Percentiles rank a stretch among this genome's conserved stretches.
These are phyloP conservation scores for Acanthisitta chloris DNA, from an alignment of 2,113 vertebrate genomes.

Conservation along the genomic window DNA sequence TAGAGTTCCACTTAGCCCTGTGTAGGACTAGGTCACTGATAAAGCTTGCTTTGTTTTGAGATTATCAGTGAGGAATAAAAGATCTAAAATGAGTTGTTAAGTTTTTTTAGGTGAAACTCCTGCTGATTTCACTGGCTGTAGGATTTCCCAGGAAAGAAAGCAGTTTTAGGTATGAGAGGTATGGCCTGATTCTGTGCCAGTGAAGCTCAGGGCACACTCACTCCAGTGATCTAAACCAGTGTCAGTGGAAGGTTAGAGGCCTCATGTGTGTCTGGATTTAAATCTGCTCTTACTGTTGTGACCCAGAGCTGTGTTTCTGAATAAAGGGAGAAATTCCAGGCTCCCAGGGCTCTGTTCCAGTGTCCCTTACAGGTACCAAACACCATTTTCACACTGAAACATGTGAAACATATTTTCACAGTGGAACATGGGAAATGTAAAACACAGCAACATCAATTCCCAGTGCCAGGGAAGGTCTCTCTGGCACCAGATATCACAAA, in stretches of 20 bases:
- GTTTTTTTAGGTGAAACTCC: constrained; percentile 26
- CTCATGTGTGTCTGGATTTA: background rate
- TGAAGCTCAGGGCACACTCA: background rate
- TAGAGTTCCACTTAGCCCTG: background rate
- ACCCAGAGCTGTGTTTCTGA: background rate
- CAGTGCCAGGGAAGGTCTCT: background rate
- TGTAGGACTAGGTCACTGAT: background rate
- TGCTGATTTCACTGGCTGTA: background rate
- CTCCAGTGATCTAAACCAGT: background rate
- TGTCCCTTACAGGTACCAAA: background rate
- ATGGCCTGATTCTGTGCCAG: background rate
- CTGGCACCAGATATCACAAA: background rate
- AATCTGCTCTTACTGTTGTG: background rate
- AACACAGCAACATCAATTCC: background rate
- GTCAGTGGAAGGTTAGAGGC: background rate
- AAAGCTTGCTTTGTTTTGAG: background rate
- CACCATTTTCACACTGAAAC: background rate
- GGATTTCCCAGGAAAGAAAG: background rate
- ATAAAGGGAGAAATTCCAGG: background rate
- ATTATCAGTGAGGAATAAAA: background rate
- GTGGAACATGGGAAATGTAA: background rate
- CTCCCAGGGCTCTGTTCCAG: background rate
- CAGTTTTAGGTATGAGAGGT: background rate
- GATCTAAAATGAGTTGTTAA: background rate
- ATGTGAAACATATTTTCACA: background rate